A percentile compares a stretch with the other conserved stretches of the same genome.
phyloP scores from a whole-genome alignment of 2,797 vertebrate genomes.

The Myotis daubentonii region DNA sequence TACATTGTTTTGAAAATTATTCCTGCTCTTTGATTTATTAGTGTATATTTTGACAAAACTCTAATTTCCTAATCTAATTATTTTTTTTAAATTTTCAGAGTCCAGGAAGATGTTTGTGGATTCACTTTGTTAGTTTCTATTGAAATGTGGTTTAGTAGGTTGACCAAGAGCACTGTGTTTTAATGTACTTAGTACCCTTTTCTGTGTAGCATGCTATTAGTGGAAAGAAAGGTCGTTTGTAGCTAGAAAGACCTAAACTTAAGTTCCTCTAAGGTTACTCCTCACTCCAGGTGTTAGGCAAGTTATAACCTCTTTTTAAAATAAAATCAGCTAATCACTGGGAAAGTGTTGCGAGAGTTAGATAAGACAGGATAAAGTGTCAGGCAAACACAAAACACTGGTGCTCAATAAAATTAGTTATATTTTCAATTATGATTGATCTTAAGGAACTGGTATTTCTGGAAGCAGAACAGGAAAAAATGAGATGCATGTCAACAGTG shows the following conservation, averaged over 20 bases:
- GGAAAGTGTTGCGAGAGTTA: neutral
- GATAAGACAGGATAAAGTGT: neutral
- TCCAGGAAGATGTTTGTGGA: neutral
- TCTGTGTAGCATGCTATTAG: neutral
- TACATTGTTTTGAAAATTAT: neutral
- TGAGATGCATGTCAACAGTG: slow-evolving; percentile 44
- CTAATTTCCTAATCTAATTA: neutral
- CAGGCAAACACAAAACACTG: neutral
- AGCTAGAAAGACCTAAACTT: neutral
- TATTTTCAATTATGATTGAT: slow-evolving; percentile 48
- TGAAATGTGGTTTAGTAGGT: neutral
- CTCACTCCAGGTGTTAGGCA: neutral
- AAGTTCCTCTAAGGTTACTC: neutral
- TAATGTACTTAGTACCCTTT: neutral
- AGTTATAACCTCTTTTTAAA: neutral
- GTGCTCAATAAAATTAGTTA: slow-evolving; percentile 17
- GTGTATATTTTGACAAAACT: neutral
- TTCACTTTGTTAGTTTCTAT: neutral
- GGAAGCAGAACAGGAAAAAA: neutral
- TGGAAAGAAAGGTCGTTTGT: neutral
- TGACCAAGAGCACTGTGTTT: neutral
- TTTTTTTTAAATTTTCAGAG: neutral
- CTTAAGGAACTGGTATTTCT: slow-evolving; percentile 47
- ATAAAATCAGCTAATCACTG: neutral
- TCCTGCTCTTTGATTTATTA: neutral